These are phyloP conservation scores for Asbolus verrucosus DNA, from an alignment of 1,140 invertebrate species.

Conservation along the genomic window DNA sequence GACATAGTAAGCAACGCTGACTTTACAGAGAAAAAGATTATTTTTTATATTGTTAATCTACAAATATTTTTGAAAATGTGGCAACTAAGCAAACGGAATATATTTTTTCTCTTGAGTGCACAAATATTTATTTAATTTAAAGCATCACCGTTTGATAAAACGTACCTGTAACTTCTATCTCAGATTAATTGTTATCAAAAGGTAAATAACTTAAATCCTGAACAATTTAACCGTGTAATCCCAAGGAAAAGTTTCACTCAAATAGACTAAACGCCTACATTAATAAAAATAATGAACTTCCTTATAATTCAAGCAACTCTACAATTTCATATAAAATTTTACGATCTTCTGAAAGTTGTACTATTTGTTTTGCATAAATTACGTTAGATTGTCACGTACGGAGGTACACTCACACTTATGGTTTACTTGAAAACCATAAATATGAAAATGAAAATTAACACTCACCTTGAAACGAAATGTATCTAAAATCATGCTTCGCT, in stretches of 20 bases:
- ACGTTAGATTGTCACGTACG: too few relatives aligned
- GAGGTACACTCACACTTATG: too few relatives aligned
- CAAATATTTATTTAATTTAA: conserved; percentile 22
- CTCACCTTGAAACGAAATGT: conserved; percentile 68
- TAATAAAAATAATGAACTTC: too few relatives aligned
- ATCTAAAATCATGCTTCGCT: conserved; percentile 60
- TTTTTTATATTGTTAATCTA: conserved; percentile 2
- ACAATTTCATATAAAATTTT: too few relatives aligned
- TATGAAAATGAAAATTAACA: too few relatives aligned
- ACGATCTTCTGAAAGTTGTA: too few relatives aligned
- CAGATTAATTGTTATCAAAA: conserved; percentile 12
- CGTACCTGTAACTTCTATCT: conserved; percentile 9
- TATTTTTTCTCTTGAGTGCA: conserved; percentile 8
- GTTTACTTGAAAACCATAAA: too few relatives aligned
- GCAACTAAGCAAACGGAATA: conserved; percentile 1
- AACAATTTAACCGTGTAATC: too few relatives aligned
- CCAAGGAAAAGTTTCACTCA: too few relatives aligned
- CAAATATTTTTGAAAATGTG: conserved; percentile 17
- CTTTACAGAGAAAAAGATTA: neutral
- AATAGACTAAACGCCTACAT: too few relatives aligned
- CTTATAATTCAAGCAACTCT: too few relatives aligned
- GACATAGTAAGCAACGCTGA: neutral
- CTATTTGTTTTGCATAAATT: too few relatives aligned
- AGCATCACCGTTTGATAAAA: neutral
- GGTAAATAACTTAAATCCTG: conserved; percentile 1